Evolutionary conservation across 2,113 vertebrate species (phyloP), one percentile per base, ranked within the genome.

Genomic region (Spheniscus mendiculus): DNA sequence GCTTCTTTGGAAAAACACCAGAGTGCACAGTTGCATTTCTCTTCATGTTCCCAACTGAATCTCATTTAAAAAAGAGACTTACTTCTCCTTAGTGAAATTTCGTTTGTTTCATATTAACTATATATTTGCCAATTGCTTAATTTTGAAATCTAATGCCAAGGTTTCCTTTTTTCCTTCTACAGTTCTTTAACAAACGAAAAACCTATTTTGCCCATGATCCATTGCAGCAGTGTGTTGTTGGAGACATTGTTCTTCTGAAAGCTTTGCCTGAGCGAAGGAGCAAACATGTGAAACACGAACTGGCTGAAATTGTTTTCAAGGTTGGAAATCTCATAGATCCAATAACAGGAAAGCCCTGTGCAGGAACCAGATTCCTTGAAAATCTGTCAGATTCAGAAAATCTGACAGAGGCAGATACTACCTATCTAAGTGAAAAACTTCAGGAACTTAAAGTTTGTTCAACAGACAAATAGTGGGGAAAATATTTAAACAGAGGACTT

Each of bases 111-210:
- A 1, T 36, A 21, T 29, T 84, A 71, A 44, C 42, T 49, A 8
- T 16, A 5, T 34, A 22, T 72, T 80, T 88, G 4, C 5, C 8
- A 30, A 6, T 73, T 22, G 5, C 5, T 2, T 66, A 9, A 42
- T n/a, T 76, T 62, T 69, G 53, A 70, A 82, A 40, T 44, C 69
- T 73, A 63, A 90, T 34, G 15, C 73, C 16, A 32, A 61, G 13
- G 1, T 50, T 83, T 92, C 12, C 38, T 77, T 81, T 55, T 30
- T 95, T 76, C 40, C 65, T 95, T 27, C 92, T 40, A 20, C 96
- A 99, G 99, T 99, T 99, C 97, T 99, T 98, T 97, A 99, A 99
- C 98, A 99, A 99, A 96, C 98, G 99, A 79, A 99, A 99, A 98
- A 99, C 99, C 2, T 99, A 99, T 94, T 99, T 99, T 97, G 99